These are phyloP conservation scores for Poeciliopsis turrubarensis DNA, from an alignment of 2,113 vertebrate species.

Conservation along the genomic window DNA sequence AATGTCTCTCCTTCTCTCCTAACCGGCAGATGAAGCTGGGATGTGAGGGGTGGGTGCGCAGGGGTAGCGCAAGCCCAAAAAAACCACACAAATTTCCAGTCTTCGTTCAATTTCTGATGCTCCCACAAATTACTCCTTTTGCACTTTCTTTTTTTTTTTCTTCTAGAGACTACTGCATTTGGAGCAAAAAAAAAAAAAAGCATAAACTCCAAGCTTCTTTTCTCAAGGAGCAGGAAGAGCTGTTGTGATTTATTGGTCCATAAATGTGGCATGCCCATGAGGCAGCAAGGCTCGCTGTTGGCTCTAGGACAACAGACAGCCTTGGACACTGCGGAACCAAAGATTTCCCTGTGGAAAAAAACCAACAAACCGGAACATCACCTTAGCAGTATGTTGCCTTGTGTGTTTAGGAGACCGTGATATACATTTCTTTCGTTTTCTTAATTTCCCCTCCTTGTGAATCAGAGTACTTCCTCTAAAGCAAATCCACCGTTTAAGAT, in stretches of 20 bases:
- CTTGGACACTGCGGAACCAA: conserved; percentile 34
- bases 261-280: conserved; percentile 73
- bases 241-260: conserved; percentile 78
- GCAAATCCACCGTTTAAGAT: conserved; percentile 12
- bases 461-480: conserved; percentile 11
- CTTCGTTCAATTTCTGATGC: conserved; percentile 28
- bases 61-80: conserved; percentile 60
- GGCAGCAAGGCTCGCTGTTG: conserved; percentile 68
- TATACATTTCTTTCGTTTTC: not conserved
- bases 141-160: not conserved
- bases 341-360: conserved; percentile 24
- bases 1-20: conserved; percentile 72
- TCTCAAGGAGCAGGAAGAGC: conserved; percentile 64
- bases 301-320: conserved; percentile 69
- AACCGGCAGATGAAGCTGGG: conserved; percentile 64
- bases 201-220: conserved; percentile 29
- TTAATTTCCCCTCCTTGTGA: not conserved
- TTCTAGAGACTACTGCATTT: conserved; percentile 21
- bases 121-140: conserved; percentile 47
- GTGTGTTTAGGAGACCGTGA: conserved; percentile 1
- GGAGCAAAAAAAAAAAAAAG: conserved; percentile 27
- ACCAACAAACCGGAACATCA: not conserved
- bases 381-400: conserved; percentile 12
- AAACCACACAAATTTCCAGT: conserved; percentile 25
- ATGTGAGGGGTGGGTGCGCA: conserved; percentile 57